Base-by-base conservation (phyloP, 2,888 invertebrate species). In the Cephus pulcher region DNA sequence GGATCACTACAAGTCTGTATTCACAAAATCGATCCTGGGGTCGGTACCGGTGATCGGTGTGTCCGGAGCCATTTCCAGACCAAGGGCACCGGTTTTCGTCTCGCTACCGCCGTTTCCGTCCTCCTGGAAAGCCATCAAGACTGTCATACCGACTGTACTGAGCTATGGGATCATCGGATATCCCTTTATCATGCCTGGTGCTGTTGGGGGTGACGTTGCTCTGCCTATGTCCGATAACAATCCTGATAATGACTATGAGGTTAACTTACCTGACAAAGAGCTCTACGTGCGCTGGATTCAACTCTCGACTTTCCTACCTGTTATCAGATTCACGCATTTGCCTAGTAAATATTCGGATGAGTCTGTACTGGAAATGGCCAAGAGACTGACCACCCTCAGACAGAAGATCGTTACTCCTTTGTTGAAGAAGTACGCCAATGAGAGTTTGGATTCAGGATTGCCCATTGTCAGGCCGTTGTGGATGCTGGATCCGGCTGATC, bases 121-220 rank as follows among this genome's bases (percentile, higher is more conserved):
- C 0, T 95, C 96, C 0, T 99, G 99, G 99, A 95, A 95, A 76
- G 97, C 97, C 0, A 92, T 98, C 32, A 94, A 94, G 81, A 94
- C 95, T 12, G 95, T 98, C 0, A 96, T 99, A 85, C 97, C 98
- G 0, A 96, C 97, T 0, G 95, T 97, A 79, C 92, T 98, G 34
- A 96, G 96, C 0, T 96, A 98, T 84, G 98, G 98, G 0, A 94
- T 98, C 34, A 95, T 97, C 75, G 99, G 99, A 0, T 98, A 96
- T 91, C 98, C 98, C 0, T 98, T 98, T 86, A 94, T 98, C 73
- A 95, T 98, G 93, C 97, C 98, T 0, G 98, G 98, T 0, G 96
- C 98, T 6, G 97, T 99, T 0, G 99, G 99, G 0, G 99, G 98
- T 0, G 97, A 98, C 86, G 96, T 95, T 71, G 94, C 95, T 75